These are phyloP conservation scores for Lymantria dispar DNA, from an alignment of 2,888 invertebrate genomes.

Conservation along the genomic window DNA sequence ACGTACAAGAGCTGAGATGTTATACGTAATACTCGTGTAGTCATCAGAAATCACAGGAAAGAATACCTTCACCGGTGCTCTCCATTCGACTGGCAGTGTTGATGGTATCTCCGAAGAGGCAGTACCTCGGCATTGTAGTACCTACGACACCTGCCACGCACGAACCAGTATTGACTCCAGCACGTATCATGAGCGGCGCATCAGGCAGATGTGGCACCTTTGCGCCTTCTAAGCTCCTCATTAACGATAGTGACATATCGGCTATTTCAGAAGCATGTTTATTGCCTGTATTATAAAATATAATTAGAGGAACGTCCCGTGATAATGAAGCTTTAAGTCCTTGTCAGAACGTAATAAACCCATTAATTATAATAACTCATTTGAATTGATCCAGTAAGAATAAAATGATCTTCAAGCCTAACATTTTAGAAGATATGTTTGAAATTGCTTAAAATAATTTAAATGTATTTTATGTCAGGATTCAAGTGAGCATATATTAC, in stretches of 20 bases:
- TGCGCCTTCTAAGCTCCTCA: constrained; percentile 76
- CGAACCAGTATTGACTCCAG: constrained; percentile 84
- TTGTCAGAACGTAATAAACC: too few species aligned
- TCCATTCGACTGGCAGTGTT: constrained; percentile 86
- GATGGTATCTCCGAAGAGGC: constrained; percentile 84
- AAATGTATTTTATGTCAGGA: too few species aligned
- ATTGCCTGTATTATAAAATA: constrained; percentile 57
- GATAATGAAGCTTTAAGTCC: background rate
- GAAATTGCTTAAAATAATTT: too few species aligned
- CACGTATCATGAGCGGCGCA: constrained; percentile 75
- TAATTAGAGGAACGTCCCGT: background rate
- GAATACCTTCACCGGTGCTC: constrained; percentile 76
- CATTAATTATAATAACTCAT: too few species aligned
- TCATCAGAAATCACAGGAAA: too few species aligned
- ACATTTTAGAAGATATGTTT: too few species aligned
- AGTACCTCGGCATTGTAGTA: constrained; percentile 84
- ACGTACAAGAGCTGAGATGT: too few species aligned
- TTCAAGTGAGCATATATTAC: too few species aligned
- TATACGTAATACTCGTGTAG: too few species aligned
- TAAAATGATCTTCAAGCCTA: too few species aligned
- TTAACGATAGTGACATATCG: constrained; percentile 81
- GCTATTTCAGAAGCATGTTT: constrained; percentile 84
- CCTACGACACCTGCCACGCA: constrained; percentile 86
- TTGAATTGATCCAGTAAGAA: too few species aligned
- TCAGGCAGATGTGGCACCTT: constrained; percentile 78